A percentile compares a stretch with the other conserved stretches of the same genome.
Conservation (phyloP, 53 echinoderm and acorn worm species). For the Holothuria scabra region DNA sequence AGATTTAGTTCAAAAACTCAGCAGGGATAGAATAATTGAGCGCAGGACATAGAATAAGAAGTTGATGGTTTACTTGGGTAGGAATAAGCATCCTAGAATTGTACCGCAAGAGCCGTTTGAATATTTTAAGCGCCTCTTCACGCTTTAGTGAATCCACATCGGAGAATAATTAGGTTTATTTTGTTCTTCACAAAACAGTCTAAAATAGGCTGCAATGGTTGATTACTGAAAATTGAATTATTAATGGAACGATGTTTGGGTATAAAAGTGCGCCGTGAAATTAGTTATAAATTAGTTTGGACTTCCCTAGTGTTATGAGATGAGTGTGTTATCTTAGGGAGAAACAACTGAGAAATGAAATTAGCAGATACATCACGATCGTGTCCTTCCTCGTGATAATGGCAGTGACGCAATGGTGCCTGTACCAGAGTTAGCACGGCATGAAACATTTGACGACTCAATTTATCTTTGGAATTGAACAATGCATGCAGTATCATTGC, state of each 20-base stretch:
- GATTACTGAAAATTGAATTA: conserved; percentile 41
- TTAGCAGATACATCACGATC: conserved; percentile 39
- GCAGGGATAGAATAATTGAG: conserved; percentile 41
- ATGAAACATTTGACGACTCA: conserved; percentile 10
- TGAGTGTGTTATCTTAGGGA: conserved; percentile 22
- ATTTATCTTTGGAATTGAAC: neutral
- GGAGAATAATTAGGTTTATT: conserved; percentile 9
- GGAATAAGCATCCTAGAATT: conserved; percentile 25
- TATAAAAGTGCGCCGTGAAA: conserved; percentile 46
- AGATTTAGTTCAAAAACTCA: conserved; percentile 48
- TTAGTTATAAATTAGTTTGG: conserved; percentile 44
- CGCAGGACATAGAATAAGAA: conserved; percentile 37
- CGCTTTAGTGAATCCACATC: neutral
- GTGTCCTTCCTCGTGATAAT: neutral
- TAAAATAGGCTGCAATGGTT: conserved; percentile 33
- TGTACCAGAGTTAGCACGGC: neutral
- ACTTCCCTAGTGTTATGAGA: conserved; percentile 25
- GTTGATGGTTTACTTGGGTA: conserved; percentile 31
- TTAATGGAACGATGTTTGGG: conserved; percentile 37
- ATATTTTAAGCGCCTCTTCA: conserved; percentile 50
- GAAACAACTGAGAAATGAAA: conserved; percentile 33
- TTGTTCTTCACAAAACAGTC: conserved; percentile 33
- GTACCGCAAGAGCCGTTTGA: conserved; percentile 34
- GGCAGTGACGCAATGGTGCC: conserved; percentile 21
- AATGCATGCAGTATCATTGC: neutral